These are phyloP conservation scores for Podotricha telesiphe DNA, from an alignment of 2,888 invertebrate species.

Conservation along the genomic window DNA sequence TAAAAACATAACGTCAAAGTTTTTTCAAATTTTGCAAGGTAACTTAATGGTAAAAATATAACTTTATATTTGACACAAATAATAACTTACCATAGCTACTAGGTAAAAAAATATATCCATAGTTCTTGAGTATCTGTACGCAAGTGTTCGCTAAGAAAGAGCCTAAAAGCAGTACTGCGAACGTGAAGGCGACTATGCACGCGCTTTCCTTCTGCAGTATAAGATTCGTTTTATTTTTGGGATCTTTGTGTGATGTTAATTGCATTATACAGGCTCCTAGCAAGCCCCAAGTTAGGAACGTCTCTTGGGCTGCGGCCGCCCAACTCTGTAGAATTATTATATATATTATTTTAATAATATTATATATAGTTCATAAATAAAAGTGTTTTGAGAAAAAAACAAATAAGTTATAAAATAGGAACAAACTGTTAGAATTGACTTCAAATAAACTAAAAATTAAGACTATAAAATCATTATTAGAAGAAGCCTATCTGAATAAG, in stretches of 20 bases:
- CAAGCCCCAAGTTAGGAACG: constrained; percentile 94
- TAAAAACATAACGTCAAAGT: no score
- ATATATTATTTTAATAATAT: no score
- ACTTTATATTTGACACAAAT: neutral
- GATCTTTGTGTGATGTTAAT: constrained; percentile 89
- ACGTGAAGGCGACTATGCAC: constrained; percentile 84
- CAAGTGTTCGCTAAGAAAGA: constrained; percentile 93
- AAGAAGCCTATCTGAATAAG: no score
- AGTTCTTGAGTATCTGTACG: constrained; percentile 88
- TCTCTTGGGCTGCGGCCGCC: constrained; percentile 94
- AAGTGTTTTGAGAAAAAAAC: no score
- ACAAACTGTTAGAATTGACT: no score
- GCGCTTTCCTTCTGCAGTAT: constrained; percentile 78
- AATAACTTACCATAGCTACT: constrained; percentile 91
- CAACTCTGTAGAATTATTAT: constrained; percentile 88
- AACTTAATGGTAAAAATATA: no score
- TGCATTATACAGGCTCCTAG: constrained; percentile 92
- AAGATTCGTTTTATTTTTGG: constrained; percentile 82
- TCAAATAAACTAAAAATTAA: no score
- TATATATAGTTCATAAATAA: no score
- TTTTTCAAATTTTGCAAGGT: no score
- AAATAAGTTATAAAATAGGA: no score
- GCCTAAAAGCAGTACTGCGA: constrained; percentile 88
- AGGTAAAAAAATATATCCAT: constrained; percentile 90
- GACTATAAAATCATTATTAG: no score